Evolutionary conservation across 2,113 vertebrate genomes (phyloP).

Genomic region (Emydocephalus ijimae): DNA sequence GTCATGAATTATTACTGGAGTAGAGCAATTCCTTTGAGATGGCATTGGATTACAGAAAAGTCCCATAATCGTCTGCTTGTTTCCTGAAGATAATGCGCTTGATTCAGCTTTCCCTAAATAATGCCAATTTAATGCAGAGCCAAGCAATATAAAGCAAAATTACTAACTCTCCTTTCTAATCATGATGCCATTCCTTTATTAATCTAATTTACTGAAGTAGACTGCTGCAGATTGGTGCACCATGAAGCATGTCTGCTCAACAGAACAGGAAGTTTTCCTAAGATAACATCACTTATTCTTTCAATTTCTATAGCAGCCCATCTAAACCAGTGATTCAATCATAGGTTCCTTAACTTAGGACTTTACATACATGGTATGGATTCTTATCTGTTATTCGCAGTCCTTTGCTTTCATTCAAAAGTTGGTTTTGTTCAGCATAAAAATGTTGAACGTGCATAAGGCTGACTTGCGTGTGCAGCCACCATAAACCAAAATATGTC

Average conservation of each 20-base stretch:
- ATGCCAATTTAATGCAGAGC: neutral
- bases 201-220: neutral
- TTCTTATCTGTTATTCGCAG: neutral
- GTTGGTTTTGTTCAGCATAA: neutral
- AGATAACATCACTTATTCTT: neutral
- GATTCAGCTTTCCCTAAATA: neutral
- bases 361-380: neutral
- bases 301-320: neutral
- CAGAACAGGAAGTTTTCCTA: neutral
- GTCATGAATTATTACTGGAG: neutral
- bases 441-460: neutral
- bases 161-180: neutral
- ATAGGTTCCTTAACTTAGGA: neutral
- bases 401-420: neutral
- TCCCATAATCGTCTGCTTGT: neutral
- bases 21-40: neutral
- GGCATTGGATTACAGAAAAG: neutral
- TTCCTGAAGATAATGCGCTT: neutral
- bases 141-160: neutral
- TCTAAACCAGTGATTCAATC: neutral
- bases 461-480: neutral
- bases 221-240: neutral
- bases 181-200: neutral
- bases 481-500: neutral
- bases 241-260: neutral